A percentile compares a stretch with the other conserved stretches of the same genome.
These are phyloP conservation scores for Charina bottae DNA, from an alignment of 2,113 vertebrate genomes.

Conservation along the genomic window DNA sequence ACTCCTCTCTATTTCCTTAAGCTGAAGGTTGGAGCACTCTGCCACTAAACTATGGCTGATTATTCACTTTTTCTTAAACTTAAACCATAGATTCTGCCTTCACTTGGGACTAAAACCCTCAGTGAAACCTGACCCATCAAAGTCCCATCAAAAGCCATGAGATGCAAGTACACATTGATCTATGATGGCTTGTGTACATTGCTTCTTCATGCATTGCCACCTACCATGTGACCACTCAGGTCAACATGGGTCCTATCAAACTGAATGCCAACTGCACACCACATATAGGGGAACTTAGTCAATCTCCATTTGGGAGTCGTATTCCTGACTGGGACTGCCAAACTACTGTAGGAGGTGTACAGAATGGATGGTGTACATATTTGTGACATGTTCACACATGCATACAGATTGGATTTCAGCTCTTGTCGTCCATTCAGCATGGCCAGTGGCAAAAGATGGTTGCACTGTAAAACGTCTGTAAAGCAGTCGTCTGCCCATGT, in stretches of 20 bases:
- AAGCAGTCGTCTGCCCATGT: too few species aligned
- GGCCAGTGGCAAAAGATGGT: too few species aligned
- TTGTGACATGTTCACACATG: not conserved
- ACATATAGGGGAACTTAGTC: not conserved
- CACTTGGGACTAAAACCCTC: not conserved
- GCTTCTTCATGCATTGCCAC: not conserved
- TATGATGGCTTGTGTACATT: not conserved
- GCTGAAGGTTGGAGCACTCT: not conserved
- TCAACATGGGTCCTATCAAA: not conserved
- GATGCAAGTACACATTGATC: not conserved
- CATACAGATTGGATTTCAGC: not conserved
- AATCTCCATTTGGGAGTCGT: too few species aligned
- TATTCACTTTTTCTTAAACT: not conserved
- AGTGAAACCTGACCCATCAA: not conserved
- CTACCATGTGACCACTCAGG: not conserved
- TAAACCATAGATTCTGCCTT: not conserved
- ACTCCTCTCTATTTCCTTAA: not conserved
- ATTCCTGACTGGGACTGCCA: not conserved
- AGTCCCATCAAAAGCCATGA: not conserved
- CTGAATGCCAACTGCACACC: not conserved
- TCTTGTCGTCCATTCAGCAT: too few species aligned
- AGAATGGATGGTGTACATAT: too few species aligned
- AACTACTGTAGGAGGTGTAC: not conserved
- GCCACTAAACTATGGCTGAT: not conserved
- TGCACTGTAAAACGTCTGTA: too few species aligned